A percentile compares a stretch with the other conserved stretches of the same genome.
These are phyloP conservation scores for Rhagophthalmus giganteus DNA, from an alignment of 2,888 invertebrate species.

Conservation along the genomic window DNA sequence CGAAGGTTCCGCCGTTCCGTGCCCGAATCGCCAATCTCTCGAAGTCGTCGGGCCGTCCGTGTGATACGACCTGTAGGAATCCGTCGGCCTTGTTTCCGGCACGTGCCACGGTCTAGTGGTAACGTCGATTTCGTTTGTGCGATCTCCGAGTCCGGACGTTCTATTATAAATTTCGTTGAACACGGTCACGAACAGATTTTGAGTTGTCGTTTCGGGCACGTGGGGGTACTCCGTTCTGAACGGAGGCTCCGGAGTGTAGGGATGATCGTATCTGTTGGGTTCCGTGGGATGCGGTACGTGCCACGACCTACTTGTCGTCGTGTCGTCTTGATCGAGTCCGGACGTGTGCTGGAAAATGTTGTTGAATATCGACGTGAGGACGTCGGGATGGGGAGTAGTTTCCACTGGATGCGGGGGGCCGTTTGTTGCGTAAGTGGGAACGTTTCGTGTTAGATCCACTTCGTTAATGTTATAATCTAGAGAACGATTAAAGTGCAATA, in stretches of 20 bases:
- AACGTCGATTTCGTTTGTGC: slow-evolving; percentile 1
- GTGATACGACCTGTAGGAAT: too few species aligned
- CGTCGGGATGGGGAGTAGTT: neutral
- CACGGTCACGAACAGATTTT: neutral
- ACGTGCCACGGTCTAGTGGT: neutral
- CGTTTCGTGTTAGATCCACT: slow-evolving; percentile 13
- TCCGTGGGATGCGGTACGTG: too few species aligned
- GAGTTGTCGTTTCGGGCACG: slow-evolving; percentile 10
- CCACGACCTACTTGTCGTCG: too few species aligned
- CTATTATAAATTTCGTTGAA: slow-evolving; percentile 19
- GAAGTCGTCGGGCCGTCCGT: too few species aligned
- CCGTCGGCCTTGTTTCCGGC: slow-evolving; percentile 2
- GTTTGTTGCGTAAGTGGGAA: neutral
- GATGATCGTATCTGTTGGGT: neutral
- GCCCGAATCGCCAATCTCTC: too few species aligned
- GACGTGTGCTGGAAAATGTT: too few species aligned
- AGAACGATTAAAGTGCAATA: too few species aligned
- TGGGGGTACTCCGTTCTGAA: neutral
- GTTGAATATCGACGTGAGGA: too few species aligned
- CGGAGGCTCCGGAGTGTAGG: slow-evolving; percentile 2
- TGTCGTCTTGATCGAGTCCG: too few species aligned
- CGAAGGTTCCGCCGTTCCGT: too few species aligned
- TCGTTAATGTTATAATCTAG: slow-evolving; percentile 11
- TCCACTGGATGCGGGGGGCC: too few species aligned
- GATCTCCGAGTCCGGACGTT: slow-evolving; percentile 17